Evolutionary conservation across 2,888 invertebrate genomes (phyloP).

Genomic region (Agonopterix subpropinquella): DNA sequence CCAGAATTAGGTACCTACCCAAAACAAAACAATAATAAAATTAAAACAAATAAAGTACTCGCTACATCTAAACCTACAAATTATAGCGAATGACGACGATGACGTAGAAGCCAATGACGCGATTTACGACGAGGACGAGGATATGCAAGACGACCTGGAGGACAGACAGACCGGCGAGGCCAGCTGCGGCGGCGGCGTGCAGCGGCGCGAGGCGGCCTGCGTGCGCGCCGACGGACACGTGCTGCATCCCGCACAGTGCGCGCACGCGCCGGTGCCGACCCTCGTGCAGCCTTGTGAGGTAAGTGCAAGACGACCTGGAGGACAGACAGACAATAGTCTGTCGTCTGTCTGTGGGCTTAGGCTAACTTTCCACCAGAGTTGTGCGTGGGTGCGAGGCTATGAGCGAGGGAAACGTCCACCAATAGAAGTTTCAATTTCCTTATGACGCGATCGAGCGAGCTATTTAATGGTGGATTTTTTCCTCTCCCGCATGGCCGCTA

Average conservation of each 20-base stretch:
- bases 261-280: slow-evolving; percentile 66
- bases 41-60: neutral
- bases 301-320: neutral
- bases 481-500: too few relatives aligned
- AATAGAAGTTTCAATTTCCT: too few relatives aligned
- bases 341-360: too few relatives aligned
- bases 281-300: slow-evolving; percentile 74
- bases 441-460: too few relatives aligned
- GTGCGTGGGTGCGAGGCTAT: too few relatives aligned
- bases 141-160: slow-evolving; percentile 42
- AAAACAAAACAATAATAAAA: too few relatives aligned
- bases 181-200: slow-evolving; percentile 76
- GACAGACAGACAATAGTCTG: too few relatives aligned
- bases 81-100: slow-evolving; percentile 37
- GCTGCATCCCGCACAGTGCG: slow-evolving; percentile 64
- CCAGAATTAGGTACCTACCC: too few relatives aligned
- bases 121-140: slow-evolving; percentile 55
- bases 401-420: too few relatives aligned
- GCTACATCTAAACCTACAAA: neutral
- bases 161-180: slow-evolving; percentile 27
- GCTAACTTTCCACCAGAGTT: too few relatives aligned
- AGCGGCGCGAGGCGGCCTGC: slow-evolving; percentile 73
- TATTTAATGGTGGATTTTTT: too few relatives aligned
- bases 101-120: slow-evolving; percentile 52
- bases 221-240: slow-evolving; percentile 65